These are phyloP conservation scores for Hypercompe scribonia DNA, from an alignment of 2,888 invertebrate genomes.

Conservation along the genomic window DNA sequence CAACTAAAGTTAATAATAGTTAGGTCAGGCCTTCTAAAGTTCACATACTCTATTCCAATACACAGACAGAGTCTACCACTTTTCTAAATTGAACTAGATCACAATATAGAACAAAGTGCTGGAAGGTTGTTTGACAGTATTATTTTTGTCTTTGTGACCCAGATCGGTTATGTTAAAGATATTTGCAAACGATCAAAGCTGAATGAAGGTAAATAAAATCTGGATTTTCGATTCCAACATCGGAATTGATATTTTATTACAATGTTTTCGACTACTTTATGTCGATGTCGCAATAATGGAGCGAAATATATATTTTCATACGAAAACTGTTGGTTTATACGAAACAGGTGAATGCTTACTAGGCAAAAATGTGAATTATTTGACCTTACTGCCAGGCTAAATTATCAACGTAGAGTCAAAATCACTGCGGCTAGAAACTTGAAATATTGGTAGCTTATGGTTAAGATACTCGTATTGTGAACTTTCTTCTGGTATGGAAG, in stretches of 20 bases:
- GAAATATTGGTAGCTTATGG: too few relatives aligned
- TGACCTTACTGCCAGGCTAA: too few relatives aligned
- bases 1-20: constrained; percentile 37
- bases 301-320: background rate
- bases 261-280: background rate
- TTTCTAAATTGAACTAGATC: constrained; percentile 28
- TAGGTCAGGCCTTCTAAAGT: constrained; percentile 47
- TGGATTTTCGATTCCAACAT: background rate
- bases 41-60: constrained; percentile 40
- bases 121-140: constrained; percentile 13
- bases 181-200: constrained; percentile 9
- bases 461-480: too few relatives aligned
- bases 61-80: constrained; percentile 24
- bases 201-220: constrained; percentile 1
- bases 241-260: background rate
- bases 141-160: constrained; percentile 23
- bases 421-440: too few relatives aligned
- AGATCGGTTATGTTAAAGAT: constrained; percentile 9
- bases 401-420: too few relatives aligned
- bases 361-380: background rate
- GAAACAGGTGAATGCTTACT: background rate
- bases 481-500: too few relatives aligned
- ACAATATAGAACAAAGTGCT: constrained; percentile 24
- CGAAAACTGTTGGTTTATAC: background rate
- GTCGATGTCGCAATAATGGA: background rate